phyloP scores from a whole-genome alignment of 2,797 vertebrate species.

The Clarias pachynema region DNA sequence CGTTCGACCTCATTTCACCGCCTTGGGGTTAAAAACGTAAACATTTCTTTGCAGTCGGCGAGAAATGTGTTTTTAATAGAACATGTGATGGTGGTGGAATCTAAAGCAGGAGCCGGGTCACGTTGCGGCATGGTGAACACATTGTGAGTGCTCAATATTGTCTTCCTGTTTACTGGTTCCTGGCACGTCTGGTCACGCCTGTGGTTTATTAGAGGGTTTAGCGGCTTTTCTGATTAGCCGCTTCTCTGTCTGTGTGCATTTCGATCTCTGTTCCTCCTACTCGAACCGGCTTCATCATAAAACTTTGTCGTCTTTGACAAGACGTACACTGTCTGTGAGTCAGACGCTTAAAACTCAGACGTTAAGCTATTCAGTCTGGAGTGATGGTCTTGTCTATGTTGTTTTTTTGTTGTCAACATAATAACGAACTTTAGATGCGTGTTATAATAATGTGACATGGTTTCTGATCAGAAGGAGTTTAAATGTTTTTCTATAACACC shows the following conservation, averaged over 20 bases:
- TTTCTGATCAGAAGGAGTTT: not conserved
- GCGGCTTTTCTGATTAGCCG: not conserved
- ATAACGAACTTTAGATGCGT: not conserved
- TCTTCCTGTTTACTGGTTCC: not conserved
- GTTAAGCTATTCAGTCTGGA: not conserved
- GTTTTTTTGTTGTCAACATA: not conserved
- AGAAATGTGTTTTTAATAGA: not conserved
- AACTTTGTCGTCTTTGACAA: not conserved
- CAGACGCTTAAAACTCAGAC: not conserved
- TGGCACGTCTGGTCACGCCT: not conserved
- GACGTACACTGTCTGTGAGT: not conserved
- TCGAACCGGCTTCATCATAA: not conserved
- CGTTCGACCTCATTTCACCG: not conserved
- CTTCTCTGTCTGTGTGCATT: not conserved
- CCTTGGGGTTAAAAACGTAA: not conserved
- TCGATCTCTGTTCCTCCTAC: conserved; percentile 2
- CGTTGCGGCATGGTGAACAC: not conserved
- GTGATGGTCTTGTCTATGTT: not conserved
- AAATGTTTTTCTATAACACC: not conserved
- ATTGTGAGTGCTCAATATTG: not conserved
- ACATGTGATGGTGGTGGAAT: not conserved
- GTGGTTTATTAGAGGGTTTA: not conserved
- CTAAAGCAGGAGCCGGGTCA: no score
- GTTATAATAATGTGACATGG: not conserved
- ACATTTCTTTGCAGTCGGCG: not conserved